phyloP scores from a whole-genome alignment of 2,113 vertebrate species.

The Salvelinus namaycush region DNA sequence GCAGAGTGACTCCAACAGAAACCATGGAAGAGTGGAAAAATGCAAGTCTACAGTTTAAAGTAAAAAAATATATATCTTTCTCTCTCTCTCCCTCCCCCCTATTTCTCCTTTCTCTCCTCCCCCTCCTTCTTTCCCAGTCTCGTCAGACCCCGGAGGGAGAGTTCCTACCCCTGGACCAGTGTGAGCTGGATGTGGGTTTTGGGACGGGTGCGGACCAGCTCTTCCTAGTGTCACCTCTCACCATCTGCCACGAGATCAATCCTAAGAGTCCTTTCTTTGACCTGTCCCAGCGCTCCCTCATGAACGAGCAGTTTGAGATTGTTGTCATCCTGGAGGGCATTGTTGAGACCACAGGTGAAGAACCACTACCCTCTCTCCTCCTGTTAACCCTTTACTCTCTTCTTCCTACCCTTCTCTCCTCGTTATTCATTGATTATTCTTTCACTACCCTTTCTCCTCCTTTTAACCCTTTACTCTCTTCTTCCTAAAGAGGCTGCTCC shows the following conservation, averaged over 20 bases:
- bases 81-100: neutral
- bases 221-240: conserved; percentile 88
- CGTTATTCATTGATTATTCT: too few species aligned
- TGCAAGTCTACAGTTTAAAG: neutral
- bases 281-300: conserved; percentile 84
- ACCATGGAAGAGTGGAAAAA: neutral
- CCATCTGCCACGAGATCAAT: conserved; percentile 89
- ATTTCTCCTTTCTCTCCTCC: neutral
- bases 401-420: neutral
- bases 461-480: neutral
- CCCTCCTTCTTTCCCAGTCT: conserved; percentile 67
- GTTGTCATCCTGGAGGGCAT: conserved; percentile 91
- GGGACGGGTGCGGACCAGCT: conserved; percentile 89
- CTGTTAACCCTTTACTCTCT: too few species aligned
- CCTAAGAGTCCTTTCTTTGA: conserved; percentile 87
- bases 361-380: neutral
- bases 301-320: conserved; percentile 86
- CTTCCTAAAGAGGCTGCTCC: neutral
- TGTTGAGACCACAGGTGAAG: conserved; percentile 86
- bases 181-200: conserved; percentile 87
- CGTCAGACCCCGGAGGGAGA: conserved; percentile 89
- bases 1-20: too few species aligned
- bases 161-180: conserved; percentile 88
- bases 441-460: neutral
- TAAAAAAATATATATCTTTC: neutral